These are phyloP conservation scores for Lumbricus terrestris DNA, from an alignment of 2,888 invertebrate species.

Conservation along the genomic window DNA sequence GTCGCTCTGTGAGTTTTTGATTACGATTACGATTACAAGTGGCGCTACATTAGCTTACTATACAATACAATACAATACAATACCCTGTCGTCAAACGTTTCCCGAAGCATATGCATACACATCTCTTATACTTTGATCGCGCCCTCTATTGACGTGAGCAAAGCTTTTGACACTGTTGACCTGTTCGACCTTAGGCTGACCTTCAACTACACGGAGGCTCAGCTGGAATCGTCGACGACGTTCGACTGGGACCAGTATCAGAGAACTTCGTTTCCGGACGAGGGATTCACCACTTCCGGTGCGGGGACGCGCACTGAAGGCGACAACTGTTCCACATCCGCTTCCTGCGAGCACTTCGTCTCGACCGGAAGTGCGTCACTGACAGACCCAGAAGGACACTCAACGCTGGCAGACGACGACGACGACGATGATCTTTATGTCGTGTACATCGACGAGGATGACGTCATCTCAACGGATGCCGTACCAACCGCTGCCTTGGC, in stretches of 20 bases:
- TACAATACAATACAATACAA: too few relatives aligned
- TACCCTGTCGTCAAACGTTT: too few relatives aligned
- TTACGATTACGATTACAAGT: too few relatives aligned
- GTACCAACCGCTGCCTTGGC: background rate
- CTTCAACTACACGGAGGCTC: conserved; percentile 3
- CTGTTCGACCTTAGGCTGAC: background rate
- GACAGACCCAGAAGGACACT: background rate
- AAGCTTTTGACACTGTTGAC: too few relatives aligned
- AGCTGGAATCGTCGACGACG: background rate
- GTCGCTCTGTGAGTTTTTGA: too few relatives aligned
- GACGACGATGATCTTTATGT: conserved; percentile 5
- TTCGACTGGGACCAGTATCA: background rate
- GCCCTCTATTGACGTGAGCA: too few relatives aligned
- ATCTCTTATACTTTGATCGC: too few relatives aligned
- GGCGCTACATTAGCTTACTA: too few relatives aligned
- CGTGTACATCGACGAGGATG: background rate
- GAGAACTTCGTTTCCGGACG: background rate
- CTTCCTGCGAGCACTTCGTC: background rate
- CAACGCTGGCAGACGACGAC: background rate
- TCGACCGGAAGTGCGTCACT: background rate
- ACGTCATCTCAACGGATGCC: background rate
- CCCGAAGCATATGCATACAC: too few relatives aligned
- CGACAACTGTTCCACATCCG: background rate
- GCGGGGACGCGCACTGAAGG: background rate
- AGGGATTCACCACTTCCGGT: background rate